A percentile compares a stretch with the other conserved stretches of the same genome.
These are phyloP conservation scores for Dromiciops gliroides DNA, from an alignment of 2,113 vertebrate genomes.

Conservation along the genomic window DNA sequence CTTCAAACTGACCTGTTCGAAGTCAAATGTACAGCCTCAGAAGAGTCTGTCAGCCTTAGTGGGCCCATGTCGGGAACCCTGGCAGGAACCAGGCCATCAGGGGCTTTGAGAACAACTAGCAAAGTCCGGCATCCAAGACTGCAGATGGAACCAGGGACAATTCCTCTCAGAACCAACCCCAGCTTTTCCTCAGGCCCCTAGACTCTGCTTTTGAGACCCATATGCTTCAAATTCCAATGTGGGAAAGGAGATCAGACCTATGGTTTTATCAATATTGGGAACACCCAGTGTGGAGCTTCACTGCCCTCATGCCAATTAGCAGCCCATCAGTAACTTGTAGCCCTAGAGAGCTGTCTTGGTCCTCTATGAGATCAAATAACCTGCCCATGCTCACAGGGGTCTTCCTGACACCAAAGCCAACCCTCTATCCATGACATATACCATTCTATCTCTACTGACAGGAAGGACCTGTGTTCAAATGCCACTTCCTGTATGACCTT, in stretches of 20 bases:
- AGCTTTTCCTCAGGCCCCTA: conserved; percentile 57
- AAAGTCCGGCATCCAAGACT: background rate
- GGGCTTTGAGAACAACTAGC: background rate
- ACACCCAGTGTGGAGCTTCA: too few species aligned
- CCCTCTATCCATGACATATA: too few species aligned
- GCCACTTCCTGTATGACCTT: too few species aligned
- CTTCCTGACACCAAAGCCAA: too few species aligned
- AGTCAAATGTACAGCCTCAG: background rate
- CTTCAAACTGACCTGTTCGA: conserved; percentile 55
- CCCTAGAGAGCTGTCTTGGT: background rate
- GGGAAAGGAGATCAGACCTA: too few species aligned
- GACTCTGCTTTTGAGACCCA: background rate
- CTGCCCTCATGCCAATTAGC: background rate
- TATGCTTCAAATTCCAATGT: background rate
- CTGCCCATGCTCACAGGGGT: too few species aligned
- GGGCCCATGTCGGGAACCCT: conserved; percentile 55
- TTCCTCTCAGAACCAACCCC: conserved; percentile 32
- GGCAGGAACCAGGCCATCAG: background rate
- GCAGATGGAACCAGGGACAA: background rate
- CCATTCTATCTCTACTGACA: background rate
- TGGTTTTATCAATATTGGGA: too few species aligned
- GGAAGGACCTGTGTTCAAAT: background rate
- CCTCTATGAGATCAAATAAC: background rate
- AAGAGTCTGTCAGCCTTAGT: conserved; percentile 36
- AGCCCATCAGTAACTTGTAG: background rate